Evolutionary conservation across 1,140 invertebrate genomes (phyloP).

Genomic region (Aricia agestis): DNA sequence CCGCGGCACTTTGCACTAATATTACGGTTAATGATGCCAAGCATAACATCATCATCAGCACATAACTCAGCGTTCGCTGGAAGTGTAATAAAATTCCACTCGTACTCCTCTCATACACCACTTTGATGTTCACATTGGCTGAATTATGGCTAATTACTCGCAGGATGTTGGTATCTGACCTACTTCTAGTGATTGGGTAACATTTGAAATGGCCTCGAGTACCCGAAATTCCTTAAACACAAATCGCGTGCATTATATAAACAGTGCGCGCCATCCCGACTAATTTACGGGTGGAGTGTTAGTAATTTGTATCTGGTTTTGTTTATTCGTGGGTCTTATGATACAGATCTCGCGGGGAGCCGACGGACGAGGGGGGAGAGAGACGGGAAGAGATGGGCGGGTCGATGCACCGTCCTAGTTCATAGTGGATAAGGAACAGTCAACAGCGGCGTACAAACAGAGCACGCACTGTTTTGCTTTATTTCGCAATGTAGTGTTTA

Average conservation of each 20-base stretch:
- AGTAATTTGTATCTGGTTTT: conserved; percentile 12
- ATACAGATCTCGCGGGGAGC: conserved; percentile 1
- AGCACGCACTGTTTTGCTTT: conserved; percentile 57
- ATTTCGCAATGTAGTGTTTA: conserved; percentile 59
- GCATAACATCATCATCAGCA: neutral
- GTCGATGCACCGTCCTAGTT: conserved; percentile 25
- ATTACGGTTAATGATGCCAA: neutral
- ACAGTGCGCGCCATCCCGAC: neutral
- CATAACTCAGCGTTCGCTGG: neutral
- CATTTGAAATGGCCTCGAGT: neutral
- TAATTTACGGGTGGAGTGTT: conserved; percentile 11
- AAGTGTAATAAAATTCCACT: too few species aligned
- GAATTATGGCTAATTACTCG: neutral
- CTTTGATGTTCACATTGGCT: neutral
- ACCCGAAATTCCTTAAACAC: neutral
- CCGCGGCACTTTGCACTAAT: neutral
- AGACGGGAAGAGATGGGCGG: neutral
- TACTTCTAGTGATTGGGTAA: neutral
- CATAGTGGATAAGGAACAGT: conserved; percentile 64
- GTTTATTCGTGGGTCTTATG: conserved; percentile 12
- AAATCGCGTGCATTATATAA: conserved; percentile 5
- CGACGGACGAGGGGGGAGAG: neutral
- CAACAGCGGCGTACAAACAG: conserved; percentile 61
- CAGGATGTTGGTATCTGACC: neutral
- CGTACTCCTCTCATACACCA: too few species aligned